Conservation (phyloP, 2,888 invertebrate species). For the Lithosia quadra region DNA sequence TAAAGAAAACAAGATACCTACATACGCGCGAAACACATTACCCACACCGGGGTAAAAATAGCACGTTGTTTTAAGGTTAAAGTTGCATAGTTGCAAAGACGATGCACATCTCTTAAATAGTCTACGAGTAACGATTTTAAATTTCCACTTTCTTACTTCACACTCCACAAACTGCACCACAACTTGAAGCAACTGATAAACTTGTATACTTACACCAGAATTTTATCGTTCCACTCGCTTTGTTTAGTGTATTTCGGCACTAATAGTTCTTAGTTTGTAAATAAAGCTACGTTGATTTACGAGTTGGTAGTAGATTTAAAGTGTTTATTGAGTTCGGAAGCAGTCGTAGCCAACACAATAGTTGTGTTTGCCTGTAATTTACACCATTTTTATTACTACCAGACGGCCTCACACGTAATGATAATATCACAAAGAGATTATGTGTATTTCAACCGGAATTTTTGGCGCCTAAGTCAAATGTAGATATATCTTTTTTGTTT, state of each 20-base stretch:
- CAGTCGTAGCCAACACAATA: background rate
- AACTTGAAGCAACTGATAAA: conserved; percentile 45
- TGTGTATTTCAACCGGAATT: no score
- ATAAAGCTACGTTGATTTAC: conserved; percentile 26
- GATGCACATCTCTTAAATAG: background rate
- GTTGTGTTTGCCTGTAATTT: background rate
- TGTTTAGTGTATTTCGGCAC: conserved; percentile 20
- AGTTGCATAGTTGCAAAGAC: background rate
- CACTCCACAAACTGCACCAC: conserved; percentile 36
- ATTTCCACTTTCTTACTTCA: conserved; percentile 35
- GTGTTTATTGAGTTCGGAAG: conserved; percentile 16
- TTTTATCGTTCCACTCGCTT: conserved; percentile 44
- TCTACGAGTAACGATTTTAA: conserved; percentile 15
- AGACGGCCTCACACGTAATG: no score
- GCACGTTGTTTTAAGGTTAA: no score
- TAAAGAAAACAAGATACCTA: no score
- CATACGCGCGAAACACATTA: no score
- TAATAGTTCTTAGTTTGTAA: conserved; percentile 25
- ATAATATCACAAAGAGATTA: no score
- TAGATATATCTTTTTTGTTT: no score
- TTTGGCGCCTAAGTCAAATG: no score
- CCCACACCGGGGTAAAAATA: no score
- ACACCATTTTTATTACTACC: background rate
- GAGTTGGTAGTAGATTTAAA: conserved; percentile 7
- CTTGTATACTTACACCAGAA: conserved; percentile 48